Percentiles rank a stretch among this genome's conserved stretches.
Conservation (phyloP, 2,113 vertebrate genomes). For the Cichladusa arquata region DNA sequence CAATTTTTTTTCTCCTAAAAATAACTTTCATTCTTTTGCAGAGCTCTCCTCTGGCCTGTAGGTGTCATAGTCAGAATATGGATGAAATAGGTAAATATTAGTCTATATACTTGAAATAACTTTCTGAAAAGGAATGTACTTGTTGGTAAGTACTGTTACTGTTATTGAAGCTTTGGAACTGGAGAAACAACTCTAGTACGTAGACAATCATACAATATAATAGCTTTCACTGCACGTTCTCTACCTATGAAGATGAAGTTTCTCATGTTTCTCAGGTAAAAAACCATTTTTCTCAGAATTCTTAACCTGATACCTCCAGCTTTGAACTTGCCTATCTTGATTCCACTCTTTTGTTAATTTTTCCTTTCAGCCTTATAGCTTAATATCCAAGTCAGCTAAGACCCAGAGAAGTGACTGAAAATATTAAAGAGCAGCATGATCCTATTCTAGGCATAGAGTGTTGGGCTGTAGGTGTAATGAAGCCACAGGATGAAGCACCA, state of each 20-base stretch:
- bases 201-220: not conserved
- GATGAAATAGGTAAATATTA: not conserved
- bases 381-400: not conserved
- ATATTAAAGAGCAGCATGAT: not conserved
- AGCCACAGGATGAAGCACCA: not conserved
- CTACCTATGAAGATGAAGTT: not conserved
- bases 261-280: not conserved
- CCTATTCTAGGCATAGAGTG: not conserved
- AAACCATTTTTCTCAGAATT: not conserved
- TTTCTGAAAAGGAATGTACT: not conserved
- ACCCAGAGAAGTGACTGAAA: not conserved
- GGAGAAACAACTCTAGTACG: not conserved
- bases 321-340: not conserved
- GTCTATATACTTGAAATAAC: not conserved
- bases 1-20: not conserved
- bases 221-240: not conserved
- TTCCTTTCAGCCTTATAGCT: not conserved
- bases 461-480: not conserved
- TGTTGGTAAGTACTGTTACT: not conserved
- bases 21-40: not conserved
- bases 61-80: slow-evolving; percentile 17
- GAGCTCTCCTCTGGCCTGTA: slow-evolving; percentile 9
- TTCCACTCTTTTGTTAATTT: not conserved
- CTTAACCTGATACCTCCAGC: not conserved
- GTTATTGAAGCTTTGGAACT: not conserved